These are phyloP conservation scores for Saguinus imperator DNA, from an alignment of 2,113 vertebrate species.

Conservation along the genomic window DNA sequence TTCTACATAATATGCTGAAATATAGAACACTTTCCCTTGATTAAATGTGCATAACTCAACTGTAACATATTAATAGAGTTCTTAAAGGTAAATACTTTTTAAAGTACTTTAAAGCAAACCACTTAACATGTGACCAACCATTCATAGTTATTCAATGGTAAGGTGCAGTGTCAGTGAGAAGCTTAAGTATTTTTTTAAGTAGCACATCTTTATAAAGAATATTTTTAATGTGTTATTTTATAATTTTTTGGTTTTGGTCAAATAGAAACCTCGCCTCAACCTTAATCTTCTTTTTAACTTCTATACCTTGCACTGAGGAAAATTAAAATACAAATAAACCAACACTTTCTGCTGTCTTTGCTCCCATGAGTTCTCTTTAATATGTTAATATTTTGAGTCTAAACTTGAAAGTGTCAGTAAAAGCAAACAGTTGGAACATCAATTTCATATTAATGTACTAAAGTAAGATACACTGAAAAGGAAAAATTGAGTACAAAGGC, in stretches of 20 bases:
- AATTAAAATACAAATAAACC: neutral
- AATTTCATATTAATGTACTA: neutral
- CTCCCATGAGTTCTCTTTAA: neutral
- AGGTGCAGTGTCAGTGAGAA: neutral
- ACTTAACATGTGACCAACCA: neutral
- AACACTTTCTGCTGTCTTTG: neutral
- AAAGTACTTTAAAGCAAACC: neutral
- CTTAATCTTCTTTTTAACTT: neutral
- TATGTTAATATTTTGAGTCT: neutral
- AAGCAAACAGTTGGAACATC: neutral
- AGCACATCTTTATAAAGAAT: neutral
- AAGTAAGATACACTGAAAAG: neutral
- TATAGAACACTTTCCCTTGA: neutral
- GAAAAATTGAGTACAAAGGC: neutral
- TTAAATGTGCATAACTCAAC: slow-evolving; percentile 29
- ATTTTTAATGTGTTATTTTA: neutral
- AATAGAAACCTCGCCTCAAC: neutral
- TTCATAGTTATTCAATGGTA: neutral
- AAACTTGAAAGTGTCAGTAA: neutral
- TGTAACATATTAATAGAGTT: neutral
- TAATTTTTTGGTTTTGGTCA: neutral
- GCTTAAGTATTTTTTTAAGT: neutral
- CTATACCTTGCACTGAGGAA: neutral
- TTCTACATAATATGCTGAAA: neutral
- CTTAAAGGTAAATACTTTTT: neutral